Evolutionary conservation across 2,113 vertebrate species (phyloP).

Genomic region (Caloenas nicobarica): DNA sequence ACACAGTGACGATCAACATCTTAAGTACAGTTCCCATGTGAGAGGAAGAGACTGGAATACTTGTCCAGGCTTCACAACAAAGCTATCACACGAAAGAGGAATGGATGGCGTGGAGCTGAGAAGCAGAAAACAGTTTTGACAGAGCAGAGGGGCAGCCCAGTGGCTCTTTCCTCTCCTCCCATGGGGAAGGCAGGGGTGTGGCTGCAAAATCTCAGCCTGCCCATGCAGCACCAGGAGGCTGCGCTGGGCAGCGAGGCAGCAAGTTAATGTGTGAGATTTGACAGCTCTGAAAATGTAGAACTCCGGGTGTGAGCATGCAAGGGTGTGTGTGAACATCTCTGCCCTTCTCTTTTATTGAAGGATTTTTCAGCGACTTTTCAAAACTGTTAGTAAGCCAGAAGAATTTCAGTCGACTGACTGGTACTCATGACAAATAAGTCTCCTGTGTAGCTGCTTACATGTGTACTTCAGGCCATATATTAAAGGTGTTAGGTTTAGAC

Average conservation of each 20-base stretch:
- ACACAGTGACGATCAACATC: not conserved
- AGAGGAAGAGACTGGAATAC: not conserved
- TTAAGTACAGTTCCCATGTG: not conserved
- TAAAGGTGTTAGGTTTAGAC: not conserved
- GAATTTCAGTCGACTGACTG: not conserved
- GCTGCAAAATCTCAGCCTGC: not conserved
- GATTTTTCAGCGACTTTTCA: not conserved
- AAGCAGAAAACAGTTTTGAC: not conserved
- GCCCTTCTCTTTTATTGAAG: not conserved
- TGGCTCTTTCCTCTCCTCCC: not conserved
- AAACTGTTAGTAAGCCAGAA: not conserved
- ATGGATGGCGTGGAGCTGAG: not conserved
- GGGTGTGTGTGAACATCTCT: no score
- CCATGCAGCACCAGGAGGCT: fast-evolving
- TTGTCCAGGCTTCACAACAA: not conserved
- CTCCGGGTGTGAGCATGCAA: fast-evolving
- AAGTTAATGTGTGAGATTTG: not conserved
- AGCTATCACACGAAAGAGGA: not conserved
- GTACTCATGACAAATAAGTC: not conserved
- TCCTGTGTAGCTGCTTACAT: not conserved
- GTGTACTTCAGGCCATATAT: not conserved
- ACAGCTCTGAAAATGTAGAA: not conserved
- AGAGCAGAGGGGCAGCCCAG: fast-evolving
- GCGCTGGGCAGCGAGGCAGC: not conserved
- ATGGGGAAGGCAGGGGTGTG: fast-evolving